Evolutionary conservation across 2,888 invertebrate genomes (phyloP), one percentile per base, ranked within the genome.

Genomic region (Hedya salicella): DNA sequence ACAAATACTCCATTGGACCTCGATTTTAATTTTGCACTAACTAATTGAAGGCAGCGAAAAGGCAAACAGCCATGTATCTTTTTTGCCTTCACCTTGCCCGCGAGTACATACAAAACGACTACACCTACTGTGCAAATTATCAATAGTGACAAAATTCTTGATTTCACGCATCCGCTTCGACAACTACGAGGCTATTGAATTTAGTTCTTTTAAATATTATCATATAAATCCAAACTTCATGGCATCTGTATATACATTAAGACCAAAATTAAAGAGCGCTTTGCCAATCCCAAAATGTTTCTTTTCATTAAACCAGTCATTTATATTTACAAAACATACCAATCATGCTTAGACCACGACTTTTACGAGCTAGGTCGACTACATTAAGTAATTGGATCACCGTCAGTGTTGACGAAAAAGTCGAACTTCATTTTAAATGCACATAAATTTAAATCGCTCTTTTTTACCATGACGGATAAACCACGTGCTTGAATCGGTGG

Each of bases 1-100:
- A 86, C 81, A 90, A 87, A 90, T 87, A 85, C 86, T 87, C 86
- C 86, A 89, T 91, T 91, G 91, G 91, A 91, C 91, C 91, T 87
- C 91, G 80, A 83, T 89, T 88, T 89, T 83, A 87, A 86, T 86
- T 88, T 91, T 86, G 81, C 87, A 83, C 88, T 90, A 88, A 87
- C 82, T 82, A 85, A 86, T 72, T 78, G 82, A 11, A 56, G 81
- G 83, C 73, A 78, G 78, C 75, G 78, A 76, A 77, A 70, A 78
- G 82, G 78, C 81, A 76, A 74, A 73, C 9, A 36, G n/a, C 36
- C 17, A 9, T 11, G 40, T 25, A 57, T 14, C 17, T 9, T 16
- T 8, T 8, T 66, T 66, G 66, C 66, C 66, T 54, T 61, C 32
- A 61, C 61, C 66, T 66, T 19, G 49, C 60, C 60, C 16, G 48